A percentile compares a stretch with the other conserved stretches of the same genome.
Evolutionary conservation across 2,888 invertebrate genomes (phyloP).

Genomic region (Galerucella pusilla): DNA sequence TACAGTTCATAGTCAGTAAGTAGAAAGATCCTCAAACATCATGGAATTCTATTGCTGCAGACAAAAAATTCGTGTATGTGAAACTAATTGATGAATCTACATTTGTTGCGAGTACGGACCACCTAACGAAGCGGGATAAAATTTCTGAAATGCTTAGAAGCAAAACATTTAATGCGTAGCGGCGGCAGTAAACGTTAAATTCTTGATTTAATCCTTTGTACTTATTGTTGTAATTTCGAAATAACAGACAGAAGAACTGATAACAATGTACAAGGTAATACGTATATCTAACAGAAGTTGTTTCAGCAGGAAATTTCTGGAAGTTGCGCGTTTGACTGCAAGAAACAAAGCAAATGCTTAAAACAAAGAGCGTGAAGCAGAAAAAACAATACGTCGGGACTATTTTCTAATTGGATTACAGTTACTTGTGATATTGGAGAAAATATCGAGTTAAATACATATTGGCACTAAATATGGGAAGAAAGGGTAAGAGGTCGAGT

Average conservation of each 20-base stretch:
- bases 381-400: neutral
- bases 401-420: neutral
- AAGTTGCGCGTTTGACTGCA: neutral
- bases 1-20: no score
- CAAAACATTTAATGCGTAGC: constrained; percentile 6
- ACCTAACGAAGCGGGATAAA: neutral
- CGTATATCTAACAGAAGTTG: neutral
- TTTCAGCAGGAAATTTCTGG: constrained; percentile 6
- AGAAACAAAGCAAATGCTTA: neutral
- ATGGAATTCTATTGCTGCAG: no score
- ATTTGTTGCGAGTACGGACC: neutral
- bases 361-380: neutral
- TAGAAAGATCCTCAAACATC: no score
- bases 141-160: constrained; percentile 5
- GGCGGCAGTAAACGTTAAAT: constrained; percentile 1
- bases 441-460: neutral
- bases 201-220: constrained; percentile 12
- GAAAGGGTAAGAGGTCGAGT: neutral
- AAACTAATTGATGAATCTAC: neutral
- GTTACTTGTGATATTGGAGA: neutral
- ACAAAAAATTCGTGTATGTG: neutral
- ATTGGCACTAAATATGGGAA: neutral
- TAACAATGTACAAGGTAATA: neutral
- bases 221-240: constrained; percentile 14
- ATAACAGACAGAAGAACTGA: constrained; percentile 1